Conservation (phyloP, 2,797 vertebrate genomes). For the Pogonophryne albipinna region DNA sequence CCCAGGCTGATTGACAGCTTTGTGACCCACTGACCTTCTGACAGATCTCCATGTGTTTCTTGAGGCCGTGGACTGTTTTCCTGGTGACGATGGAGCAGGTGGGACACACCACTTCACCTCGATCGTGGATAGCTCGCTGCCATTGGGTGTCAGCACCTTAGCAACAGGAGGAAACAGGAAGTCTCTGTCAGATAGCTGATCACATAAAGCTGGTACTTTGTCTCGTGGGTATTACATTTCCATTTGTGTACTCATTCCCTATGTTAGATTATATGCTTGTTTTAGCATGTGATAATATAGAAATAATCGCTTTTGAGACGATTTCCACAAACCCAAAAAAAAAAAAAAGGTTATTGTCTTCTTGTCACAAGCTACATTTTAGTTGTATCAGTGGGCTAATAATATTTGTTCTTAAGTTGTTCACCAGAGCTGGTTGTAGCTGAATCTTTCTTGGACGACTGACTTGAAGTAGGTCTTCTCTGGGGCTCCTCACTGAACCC, state of each 20-base stretch:
- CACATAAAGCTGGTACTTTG: not conserved
- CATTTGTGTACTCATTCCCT: not conserved
- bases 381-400: not conserved
- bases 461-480: constrained; percentile 81
- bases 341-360: not conserved
- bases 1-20: constrained; percentile 3
- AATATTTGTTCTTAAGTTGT: not conserved
- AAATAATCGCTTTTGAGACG: not conserved
- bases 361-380: not conserved
- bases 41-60: constrained; percentile 99
- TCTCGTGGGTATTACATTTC: constrained; percentile 1
- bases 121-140: constrained; percentile 92
- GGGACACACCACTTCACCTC: constrained; percentile 93
- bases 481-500: constrained; percentile 85
- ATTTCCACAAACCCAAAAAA: not conserved
- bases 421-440: constrained; percentile 77
- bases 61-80: constrained; percentile 94
- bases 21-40: constrained; percentile 89
- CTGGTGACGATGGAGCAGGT: constrained; percentile 93
- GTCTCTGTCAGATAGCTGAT: constrained; percentile 9
- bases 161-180: constrained; percentile 10
- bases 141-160: constrained; percentile 88
- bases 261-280: not conserved
- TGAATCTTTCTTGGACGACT: constrained; percentile 84
- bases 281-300: not conserved